phyloP scores from a whole-genome alignment of 2,113 vertebrate species.

The Hippocampus mohnikei region DNA sequence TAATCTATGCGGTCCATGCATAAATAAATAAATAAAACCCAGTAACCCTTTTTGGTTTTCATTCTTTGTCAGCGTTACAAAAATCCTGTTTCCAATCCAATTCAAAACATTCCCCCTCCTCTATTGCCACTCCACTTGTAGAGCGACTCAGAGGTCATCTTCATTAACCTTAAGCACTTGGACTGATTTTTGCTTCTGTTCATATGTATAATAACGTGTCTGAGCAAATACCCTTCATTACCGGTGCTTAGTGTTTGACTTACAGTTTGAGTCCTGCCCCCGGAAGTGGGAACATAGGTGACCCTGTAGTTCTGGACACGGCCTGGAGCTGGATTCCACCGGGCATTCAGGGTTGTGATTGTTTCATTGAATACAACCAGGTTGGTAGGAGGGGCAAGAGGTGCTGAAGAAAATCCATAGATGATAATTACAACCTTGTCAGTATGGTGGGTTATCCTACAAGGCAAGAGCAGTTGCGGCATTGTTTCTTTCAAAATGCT shows the following conservation, averaged over 20 bases:
- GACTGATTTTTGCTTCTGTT: not conserved
- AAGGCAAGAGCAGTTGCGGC: not conserved
- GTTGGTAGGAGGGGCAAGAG: slow-evolving; percentile 82
- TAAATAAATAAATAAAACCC: not conserved
- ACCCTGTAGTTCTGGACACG: slow-evolving; percentile 88
- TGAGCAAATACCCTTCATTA: not conserved
- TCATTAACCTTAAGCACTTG: not conserved
- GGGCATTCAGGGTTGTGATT: slow-evolving; percentile 84
- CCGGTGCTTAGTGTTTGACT: slow-evolving; percentile 27
- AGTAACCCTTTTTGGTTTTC: not conserved
- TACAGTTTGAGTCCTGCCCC: slow-evolving; percentile 82
- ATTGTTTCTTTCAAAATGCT: slow-evolving; percentile 11
- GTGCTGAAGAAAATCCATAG: slow-evolving; percentile 64
- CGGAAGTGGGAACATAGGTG: slow-evolving; percentile 80
- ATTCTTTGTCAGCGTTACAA: not conserved
- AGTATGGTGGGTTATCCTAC: not conserved
- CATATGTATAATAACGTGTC: not conserved
- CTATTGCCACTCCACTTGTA: not conserved
- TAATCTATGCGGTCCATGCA: not conserved
- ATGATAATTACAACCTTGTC: slow-evolving; percentile 15
- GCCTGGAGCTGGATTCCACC: slow-evolving; percentile 89
- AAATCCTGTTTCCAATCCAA: not conserved
- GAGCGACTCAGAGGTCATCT: not conserved
- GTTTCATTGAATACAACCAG: slow-evolving; percentile 94
- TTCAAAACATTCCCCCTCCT: not conserved